Evolutionary conservation across 2,797 vertebrate genomes (phyloP), one percentile per base, ranked within the genome.

Genomic region (Neosalanx taihuensis): DNA sequence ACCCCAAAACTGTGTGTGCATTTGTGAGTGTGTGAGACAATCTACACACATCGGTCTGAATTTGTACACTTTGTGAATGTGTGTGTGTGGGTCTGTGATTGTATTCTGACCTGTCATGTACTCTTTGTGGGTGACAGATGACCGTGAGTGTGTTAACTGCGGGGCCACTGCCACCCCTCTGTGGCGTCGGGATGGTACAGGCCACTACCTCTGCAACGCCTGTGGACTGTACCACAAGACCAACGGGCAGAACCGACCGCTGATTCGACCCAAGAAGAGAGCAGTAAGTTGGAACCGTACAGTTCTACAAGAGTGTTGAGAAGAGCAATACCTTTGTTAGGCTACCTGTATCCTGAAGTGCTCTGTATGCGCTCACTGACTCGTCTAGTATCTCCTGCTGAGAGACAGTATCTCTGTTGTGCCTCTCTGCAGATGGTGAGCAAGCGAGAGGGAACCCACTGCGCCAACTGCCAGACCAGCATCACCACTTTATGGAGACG

Each of bases 151-250:
- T 74, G 93, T 94, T 73, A 93, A 93, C 81, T 94, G 93, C 0
- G 93, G 93, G n/a, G 91, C 91, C n/a, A 93, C 92, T 0, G 88
- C 90, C 23, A 93, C 92, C 13, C 90, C 92, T 0, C 77, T 94
- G 72, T 94, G 93, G 93, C 88, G 93, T 61, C 85, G 92, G 1
- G 92, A 93, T 56, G 89, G 91, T 35, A 93, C 92, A 0, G 93
- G 92, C n/a, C 92, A 94, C 81, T 93, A 93, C 78, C 87, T 94
- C 30, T 94, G 93, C 73, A 94, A 94, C 0, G 92, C 93, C 76
- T 94, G 93, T 6, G 93, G 92, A 58, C 87, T 94, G 10, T 93
- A 94, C 77, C 92, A 93, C 84, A 94, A 93, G 84, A 92, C 92
- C 90, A 94, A 93, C 3, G 91, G 92, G 33, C 91, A 93, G 77